Evolutionary conservation across 2,797 vertebrate species (phyloP).

Genomic region (Gila robusta): DNA sequence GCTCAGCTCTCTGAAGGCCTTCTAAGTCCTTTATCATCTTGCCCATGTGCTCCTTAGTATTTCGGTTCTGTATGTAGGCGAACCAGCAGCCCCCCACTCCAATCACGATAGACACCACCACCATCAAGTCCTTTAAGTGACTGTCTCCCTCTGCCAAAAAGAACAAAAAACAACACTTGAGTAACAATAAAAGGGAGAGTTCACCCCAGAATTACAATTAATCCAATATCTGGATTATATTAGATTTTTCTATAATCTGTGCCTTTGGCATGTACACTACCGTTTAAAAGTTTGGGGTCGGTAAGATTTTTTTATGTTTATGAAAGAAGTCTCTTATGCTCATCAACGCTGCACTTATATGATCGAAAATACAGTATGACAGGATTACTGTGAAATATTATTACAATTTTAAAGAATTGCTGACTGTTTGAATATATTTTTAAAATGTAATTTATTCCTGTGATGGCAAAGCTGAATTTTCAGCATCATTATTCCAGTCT

Average conservation of each 20-base stretch:
- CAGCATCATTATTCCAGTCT: background rate
- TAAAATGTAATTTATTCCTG: background rate
- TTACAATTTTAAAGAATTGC: background rate
- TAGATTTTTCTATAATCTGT: background rate
- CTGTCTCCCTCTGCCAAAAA: conserved; percentile 73
- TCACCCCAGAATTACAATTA: background rate
- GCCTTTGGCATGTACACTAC: background rate
- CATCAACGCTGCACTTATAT: background rate
- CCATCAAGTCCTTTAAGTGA: conserved; percentile 90
- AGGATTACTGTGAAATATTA: background rate
- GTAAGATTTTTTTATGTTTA: background rate
- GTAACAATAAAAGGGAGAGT: background rate
- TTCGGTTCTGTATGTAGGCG: conserved; percentile 88
- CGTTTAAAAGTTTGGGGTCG: background rate
- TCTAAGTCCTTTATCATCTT: conserved; percentile 95
- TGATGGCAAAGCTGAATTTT: background rate
- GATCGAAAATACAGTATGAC: background rate
- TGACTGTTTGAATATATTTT: background rate
- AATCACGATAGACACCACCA: conserved; percentile 89
- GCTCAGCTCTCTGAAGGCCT: conserved; percentile 90
- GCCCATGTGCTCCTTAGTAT: conserved; percentile 88
- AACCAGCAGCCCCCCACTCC: conserved; percentile 94
- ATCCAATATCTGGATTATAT: background rate
- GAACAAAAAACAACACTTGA: background rate
- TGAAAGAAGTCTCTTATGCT: background rate